Evolutionary conservation across 2,797 vertebrate species (phyloP).

Genomic region (Anabas testudineus): DNA sequence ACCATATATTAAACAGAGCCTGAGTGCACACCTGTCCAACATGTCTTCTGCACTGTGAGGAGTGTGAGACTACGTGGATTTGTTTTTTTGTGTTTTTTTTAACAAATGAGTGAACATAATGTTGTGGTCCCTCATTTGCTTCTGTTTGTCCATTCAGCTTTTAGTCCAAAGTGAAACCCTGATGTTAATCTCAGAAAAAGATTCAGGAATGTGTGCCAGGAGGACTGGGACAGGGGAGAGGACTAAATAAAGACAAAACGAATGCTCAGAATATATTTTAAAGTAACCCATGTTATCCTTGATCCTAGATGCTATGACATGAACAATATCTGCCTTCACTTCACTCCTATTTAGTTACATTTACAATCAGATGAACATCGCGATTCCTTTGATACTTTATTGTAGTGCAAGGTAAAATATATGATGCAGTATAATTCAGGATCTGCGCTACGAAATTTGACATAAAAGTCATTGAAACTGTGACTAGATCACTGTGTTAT

Average conservation of each 20-base stretch:
- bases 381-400: background rate
- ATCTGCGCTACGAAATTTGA: slow-evolving; percentile 7
- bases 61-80: slow-evolving; percentile 10
- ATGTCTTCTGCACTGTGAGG: background rate
- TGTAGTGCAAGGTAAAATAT: background rate
- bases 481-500: background rate
- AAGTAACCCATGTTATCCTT: slow-evolving; percentile 8
- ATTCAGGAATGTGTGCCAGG: slow-evolving; percentile 56
- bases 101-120: background rate
- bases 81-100: slow-evolving; percentile 2
- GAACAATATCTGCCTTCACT: slow-evolving; percentile 9
- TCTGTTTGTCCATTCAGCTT: slow-evolving; percentile 42
- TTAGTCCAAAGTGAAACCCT: slow-evolving; percentile 37
- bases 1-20: background rate
- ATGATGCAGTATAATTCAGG: background rate
- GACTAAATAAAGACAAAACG: slow-evolving; percentile 47
- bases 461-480: slow-evolving; percentile 8
- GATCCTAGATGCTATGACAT: background rate
- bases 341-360: background rate
- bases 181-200: slow-evolving; percentile 23
- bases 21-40: background rate
- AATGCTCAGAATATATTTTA: slow-evolving; percentile 39
- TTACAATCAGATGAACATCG: background rate
- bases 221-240: slow-evolving; percentile 46
- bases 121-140: background rate